Evolutionary conservation across 2,888 invertebrate genomes (phyloP).

Genomic region (Nephrotoma flavescens): DNA sequence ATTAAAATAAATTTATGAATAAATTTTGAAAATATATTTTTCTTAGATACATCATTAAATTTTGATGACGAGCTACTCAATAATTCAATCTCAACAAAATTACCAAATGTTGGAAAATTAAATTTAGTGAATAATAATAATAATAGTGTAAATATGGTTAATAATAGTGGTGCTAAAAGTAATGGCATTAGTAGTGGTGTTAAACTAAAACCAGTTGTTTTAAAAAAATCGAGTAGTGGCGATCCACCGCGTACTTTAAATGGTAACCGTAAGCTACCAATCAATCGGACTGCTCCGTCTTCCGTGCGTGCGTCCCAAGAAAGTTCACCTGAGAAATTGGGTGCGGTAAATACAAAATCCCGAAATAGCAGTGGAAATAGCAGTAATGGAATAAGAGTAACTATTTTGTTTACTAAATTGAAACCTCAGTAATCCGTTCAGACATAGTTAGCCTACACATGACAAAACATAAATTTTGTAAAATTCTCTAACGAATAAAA

Average conservation of each 20-base stretch:
- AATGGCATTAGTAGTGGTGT: neutral
- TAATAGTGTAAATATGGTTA: constrained; percentile 8
- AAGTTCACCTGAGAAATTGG: neutral
- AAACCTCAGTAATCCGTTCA: neutral
- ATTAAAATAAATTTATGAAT: neutral
- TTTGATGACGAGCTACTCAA: constrained; percentile 3
- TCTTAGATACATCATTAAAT: constrained; percentile 6
- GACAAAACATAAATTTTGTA: neutral
- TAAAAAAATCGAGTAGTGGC: constrained; percentile 22
- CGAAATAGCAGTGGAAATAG: constrained; percentile 13
- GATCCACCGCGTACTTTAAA: constrained; percentile 1
- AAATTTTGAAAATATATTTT: neutral
- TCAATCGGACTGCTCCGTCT: neutral
- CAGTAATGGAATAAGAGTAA: constrained; percentile 15
- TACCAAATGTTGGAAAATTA: constrained; percentile 7
- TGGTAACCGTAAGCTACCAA: neutral
- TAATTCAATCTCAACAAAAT: neutral
- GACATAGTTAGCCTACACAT: neutral
- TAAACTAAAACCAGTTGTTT: constrained; percentile 27
- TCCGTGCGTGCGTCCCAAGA: neutral
- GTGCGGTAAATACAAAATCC: neutral
- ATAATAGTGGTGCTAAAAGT: constrained; percentile 14
- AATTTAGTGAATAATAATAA: constrained; percentile 9
- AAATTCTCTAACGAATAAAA: neutral
- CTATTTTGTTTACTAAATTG: neutral